Conservation (phyloP, 2,113 vertebrate species). For the Spea multiplicata region DNA sequence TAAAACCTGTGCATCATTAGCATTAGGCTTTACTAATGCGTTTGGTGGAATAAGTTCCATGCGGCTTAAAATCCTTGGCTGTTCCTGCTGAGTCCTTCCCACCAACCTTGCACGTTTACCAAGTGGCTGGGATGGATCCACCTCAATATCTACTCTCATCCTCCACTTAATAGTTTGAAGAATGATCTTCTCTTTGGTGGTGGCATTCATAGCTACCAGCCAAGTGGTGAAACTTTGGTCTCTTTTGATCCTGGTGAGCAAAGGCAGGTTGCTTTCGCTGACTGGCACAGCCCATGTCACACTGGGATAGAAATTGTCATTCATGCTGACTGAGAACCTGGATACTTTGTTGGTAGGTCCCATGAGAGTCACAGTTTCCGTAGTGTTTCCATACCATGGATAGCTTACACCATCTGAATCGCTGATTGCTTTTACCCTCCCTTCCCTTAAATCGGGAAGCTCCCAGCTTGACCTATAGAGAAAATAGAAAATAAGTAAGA, state of each 20-base stretch:
- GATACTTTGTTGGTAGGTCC: conserved; percentile 91
- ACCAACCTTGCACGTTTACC: conserved; percentile 86
- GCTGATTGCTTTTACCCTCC: conserved; percentile 92
- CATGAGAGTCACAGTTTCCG: conserved; percentile 89
- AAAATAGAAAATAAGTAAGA: conserved; percentile 35
- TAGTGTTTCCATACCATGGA: conserved; percentile 98
- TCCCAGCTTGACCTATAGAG: conserved; percentile 93
- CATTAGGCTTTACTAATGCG: conserved; percentile 90
- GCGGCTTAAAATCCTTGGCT: conserved; percentile 87
- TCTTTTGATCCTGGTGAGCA: conserved; percentile 92
- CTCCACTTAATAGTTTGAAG: conserved; percentile 97
- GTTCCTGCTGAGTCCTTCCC: conserved; percentile 90
- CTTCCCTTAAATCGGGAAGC: conserved; percentile 89
- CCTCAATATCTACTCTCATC: conserved; percentile 91
- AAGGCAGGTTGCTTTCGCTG: conserved; percentile 89
- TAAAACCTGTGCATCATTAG: conserved; percentile 95
- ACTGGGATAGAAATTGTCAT: conserved; percentile 98
- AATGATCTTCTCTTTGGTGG: conserved; percentile 91
- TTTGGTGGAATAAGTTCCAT: conserved; percentile 94
- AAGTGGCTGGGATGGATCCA: conserved; percentile 86
- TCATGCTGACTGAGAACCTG: conserved; percentile 95
- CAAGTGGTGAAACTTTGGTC: conserved; percentile 98
- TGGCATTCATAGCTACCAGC: conserved; percentile 94
- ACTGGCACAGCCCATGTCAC: conserved; percentile 98
- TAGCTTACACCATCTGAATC: conserved; percentile 97